Conservation (phyloP, 2,888 invertebrate species). For the Allophyes oxyacanthae region DNA sequence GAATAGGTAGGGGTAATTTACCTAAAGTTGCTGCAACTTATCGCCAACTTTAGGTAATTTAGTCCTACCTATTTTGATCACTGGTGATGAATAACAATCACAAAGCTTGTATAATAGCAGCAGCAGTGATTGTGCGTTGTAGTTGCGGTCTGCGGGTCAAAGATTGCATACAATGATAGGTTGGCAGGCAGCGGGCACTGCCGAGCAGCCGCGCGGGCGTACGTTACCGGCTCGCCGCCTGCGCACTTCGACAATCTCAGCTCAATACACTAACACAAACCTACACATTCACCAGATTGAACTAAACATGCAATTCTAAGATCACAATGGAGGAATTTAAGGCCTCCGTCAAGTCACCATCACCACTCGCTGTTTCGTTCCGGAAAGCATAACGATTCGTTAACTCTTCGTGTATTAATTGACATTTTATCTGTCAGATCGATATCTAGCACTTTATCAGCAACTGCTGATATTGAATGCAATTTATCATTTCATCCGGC, state of each 20-base stretch:
- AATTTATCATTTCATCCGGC: not conserved
- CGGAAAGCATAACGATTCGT: not conserved
- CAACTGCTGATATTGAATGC: not conserved
- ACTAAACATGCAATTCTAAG: not conserved
- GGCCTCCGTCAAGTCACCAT: too few species aligned
- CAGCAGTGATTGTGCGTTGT: constrained; percentile 49
- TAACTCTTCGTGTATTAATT: not conserved
- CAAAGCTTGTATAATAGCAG: constrained; percentile 12
- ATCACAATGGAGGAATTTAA: not conserved
- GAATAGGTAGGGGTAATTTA: too few species aligned
- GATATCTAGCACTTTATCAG: not conserved
- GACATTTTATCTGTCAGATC: not conserved
- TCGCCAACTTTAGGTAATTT: too few species aligned
- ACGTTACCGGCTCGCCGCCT: constrained; percentile 37
- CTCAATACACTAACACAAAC: constrained; percentile 31
- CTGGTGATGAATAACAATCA: constrained; percentile 14
- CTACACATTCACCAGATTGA: constrained; percentile 19
- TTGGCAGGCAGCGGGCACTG: constrained; percentile 30
- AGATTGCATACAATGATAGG: constrained; percentile 61
- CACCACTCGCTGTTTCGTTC: not conserved
- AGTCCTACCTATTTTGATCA: too few species aligned
- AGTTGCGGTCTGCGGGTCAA: constrained; percentile 54
- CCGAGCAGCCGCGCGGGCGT: constrained; percentile 22
- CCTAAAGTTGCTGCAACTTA: too few species aligned
- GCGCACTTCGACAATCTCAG: constrained; percentile 32